phyloP scores from a whole-genome alignment of 2,888 invertebrate genomes.

The Autographa pulchrina region DNA sequence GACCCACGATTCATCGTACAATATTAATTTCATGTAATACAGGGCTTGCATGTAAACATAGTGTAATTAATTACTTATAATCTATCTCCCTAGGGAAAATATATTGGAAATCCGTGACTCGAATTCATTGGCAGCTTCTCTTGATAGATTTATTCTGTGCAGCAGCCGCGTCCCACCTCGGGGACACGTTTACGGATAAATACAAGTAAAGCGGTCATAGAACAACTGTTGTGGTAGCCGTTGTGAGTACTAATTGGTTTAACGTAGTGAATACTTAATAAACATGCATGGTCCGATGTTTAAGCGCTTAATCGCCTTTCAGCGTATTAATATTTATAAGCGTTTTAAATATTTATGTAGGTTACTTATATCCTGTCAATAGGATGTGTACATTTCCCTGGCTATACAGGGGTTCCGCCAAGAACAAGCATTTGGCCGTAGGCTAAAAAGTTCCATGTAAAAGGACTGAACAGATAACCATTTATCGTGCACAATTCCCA shows the following conservation, averaged over 20 bases:
- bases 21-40: too few relatives aligned
- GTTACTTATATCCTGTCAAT: too few relatives aligned
- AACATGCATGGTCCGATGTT: constrained; percentile 40
- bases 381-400: not conserved
- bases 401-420: not conserved
- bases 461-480: not conserved
- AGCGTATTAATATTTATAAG: constrained; percentile 16
- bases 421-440: not conserved
- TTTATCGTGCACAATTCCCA: not conserved
- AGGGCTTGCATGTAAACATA: not conserved
- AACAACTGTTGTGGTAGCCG: constrained; percentile 54
- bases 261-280: constrained; percentile 61
- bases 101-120: constrained; percentile 5
- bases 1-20: not conserved
- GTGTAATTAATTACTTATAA: not conserved
- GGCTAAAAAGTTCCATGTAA: not conserved
- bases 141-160: constrained; percentile 37
- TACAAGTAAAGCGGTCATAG: constrained; percentile 46
- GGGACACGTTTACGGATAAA: constrained; percentile 21
- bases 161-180: constrained; percentile 8
- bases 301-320: constrained; percentile 58
- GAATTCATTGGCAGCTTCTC: constrained; percentile 18
- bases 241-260: constrained; percentile 80
- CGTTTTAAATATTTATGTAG: constrained; percentile 8
- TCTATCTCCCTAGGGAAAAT: constrained; percentile 8